Conservation (phyloP, 2,888 invertebrate species). For the Oligia latruncula region DNA sequence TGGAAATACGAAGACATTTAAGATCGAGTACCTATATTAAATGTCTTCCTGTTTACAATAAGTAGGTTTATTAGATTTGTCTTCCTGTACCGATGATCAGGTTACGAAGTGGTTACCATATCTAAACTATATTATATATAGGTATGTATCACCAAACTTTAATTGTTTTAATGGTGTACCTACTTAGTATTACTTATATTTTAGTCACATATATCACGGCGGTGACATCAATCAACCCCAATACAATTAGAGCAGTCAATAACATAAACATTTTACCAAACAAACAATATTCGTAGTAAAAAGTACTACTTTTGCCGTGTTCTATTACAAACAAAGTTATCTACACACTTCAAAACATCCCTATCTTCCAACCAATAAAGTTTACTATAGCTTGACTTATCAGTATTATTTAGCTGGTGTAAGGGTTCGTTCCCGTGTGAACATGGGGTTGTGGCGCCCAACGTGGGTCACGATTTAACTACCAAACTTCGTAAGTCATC, state of each 20-base stretch:
- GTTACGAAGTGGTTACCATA: not conserved
- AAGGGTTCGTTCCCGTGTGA: conserved; percentile 81
- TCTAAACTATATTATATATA: not conserved
- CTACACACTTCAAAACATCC: not conserved
- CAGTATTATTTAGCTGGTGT: conserved; percentile 24
- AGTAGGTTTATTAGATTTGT: not conserved
- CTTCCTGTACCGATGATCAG: not conserved
- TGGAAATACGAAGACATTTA: conserved; percentile 11
- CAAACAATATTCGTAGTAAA: conserved; percentile 73
- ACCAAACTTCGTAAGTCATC: conserved; percentile 57
- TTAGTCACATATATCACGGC: not conserved
- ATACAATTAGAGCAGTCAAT: conserved; percentile 56
- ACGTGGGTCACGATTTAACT: conserved; percentile 62
- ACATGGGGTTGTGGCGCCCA: conserved; percentile 63
- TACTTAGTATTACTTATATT: not conserved
- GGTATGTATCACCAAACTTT: not conserved
- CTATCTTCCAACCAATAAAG: conserved; percentile 40
- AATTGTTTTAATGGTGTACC: not conserved
- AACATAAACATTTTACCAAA: conserved; percentile 66
- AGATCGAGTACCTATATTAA: not conserved
- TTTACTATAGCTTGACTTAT: conserved; percentile 48
- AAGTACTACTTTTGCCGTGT: conserved; percentile 72
- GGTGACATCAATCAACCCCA: conserved; percentile 40
- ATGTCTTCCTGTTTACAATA: not conserved
- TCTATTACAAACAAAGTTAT: conserved; percentile 63